Conservation (phyloP, 2,888 invertebrate species). For the Macroteleia sp. region DNA sequence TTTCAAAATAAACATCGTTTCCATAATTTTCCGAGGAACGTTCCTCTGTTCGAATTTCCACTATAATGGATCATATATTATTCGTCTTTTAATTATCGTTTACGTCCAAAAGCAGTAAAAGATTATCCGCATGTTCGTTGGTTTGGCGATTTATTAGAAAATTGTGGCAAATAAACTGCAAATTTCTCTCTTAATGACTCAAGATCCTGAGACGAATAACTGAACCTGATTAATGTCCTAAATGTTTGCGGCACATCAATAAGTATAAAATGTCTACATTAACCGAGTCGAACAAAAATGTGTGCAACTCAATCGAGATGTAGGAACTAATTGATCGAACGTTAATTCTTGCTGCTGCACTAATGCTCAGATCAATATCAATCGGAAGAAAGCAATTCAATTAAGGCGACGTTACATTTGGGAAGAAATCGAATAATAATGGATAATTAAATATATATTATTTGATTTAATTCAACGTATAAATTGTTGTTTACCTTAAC, state of each 20-base stretch:
- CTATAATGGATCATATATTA: neutral
- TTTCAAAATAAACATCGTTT: conserved; percentile 1
- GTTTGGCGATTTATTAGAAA: neutral
- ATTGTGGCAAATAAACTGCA: too few relatives aligned
- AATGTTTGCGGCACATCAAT: neutral
- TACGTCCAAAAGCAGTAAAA: neutral
- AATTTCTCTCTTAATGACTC: too few relatives aligned
- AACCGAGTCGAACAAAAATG: conserved; percentile 1
- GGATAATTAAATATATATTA: too few relatives aligned
- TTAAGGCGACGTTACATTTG: neutral
- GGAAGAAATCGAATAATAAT: too few relatives aligned
- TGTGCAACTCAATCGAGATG: neutral
- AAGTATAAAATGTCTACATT: conserved; percentile 1
- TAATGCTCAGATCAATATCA: conserved; percentile 5
- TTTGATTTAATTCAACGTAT: too few relatives aligned
- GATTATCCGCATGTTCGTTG: conserved; percentile 3
- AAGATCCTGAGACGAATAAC: neutral
- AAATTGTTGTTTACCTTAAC: too few relatives aligned
- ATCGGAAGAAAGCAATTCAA: conserved; percentile 5
- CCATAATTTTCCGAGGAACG: neutral
- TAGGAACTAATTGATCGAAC: conserved; percentile 44
- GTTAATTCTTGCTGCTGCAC: conserved; percentile 24
- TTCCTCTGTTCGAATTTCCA: neutral
- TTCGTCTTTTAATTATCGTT: neutral
- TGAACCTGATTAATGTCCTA: too few relatives aligned